These are phyloP conservation scores for Huso huso DNA, from an alignment of 2,797 vertebrate genomes.

Conservation along the genomic window DNA sequence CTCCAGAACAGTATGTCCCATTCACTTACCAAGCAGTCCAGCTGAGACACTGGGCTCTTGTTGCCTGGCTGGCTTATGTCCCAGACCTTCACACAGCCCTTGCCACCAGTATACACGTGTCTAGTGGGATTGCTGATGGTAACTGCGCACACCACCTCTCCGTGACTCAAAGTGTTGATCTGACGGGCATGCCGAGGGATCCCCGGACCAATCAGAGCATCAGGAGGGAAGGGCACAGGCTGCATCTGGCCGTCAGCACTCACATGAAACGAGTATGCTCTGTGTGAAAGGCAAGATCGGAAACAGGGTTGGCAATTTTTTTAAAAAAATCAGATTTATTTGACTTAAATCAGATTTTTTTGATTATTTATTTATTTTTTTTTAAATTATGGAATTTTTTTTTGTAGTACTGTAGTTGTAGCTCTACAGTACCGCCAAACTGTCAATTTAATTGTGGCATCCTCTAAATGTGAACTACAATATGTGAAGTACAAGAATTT, in stretches of 20 bases:
- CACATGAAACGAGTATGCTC: conserved; percentile 73
- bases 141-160: conserved; percentile 68
- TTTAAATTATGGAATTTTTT: no score
- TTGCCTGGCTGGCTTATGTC: conserved; percentile 74
- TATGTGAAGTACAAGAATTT: no score
- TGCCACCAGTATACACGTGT: conserved; percentile 71
- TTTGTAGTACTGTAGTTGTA: no score
- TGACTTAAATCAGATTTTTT: no score
- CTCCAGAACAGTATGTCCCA: background rate
- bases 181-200: conserved; percentile 68
- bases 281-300: conserved; percentile 21
- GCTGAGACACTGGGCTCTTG: conserved; percentile 73
- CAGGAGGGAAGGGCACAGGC: conserved; percentile 68
- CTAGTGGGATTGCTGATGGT: conserved; percentile 75
- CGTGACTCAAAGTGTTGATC: conserved; percentile 68
- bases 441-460: no score
- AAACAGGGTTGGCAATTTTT: background rate
- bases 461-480: no score
- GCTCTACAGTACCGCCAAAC: no score
- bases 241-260: conserved; percentile 75
- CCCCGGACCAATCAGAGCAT: conserved; percentile 66
- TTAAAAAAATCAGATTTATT: no score
- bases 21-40: conserved; percentile 70
- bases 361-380: no score
- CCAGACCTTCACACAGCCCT: conserved; percentile 75